phyloP scores from a whole-genome alignment of 2,888 invertebrate genomes.

The Arge pagana region DNA sequence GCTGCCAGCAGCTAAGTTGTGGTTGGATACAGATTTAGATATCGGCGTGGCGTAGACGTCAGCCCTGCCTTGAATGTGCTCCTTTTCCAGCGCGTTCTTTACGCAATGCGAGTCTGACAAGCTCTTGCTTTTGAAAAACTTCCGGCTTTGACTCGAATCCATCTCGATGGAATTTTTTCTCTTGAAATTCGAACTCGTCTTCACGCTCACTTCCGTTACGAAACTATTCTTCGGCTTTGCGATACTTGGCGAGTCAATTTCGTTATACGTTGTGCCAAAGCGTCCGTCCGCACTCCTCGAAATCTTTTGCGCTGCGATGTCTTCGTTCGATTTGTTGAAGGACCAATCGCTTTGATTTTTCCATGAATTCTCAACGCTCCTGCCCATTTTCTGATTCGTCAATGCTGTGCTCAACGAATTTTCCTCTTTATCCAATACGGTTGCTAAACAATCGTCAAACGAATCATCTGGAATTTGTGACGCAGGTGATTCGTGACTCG shows the following conservation, averaged over 20 bases:
- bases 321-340: neutral
- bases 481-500: constrained; percentile 11
- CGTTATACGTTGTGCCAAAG: too few relatives aligned
- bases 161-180: neutral
- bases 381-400: neutral
- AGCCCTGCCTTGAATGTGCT: too few relatives aligned
- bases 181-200: neutral
- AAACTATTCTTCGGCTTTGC: neutral
- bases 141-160: constrained; percentile 34
- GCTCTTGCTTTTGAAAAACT: constrained; percentile 46
- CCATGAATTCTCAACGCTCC: constrained; percentile 21
- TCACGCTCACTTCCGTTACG: neutral
- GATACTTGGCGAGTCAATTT: neutral
- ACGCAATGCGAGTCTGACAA: constrained; percentile 39
- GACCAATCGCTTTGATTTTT: constrained; percentile 16
- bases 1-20: constrained; percentile 7
- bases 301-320: too few relatives aligned
- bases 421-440: constrained; percentile 36
- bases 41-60: neutral
- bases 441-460: constrained; percentile 44
- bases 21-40: neutral
- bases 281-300: too few relatives aligned
- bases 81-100: too few relatives aligned
- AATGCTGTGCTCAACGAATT: constrained; percentile 6
- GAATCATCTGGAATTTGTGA: constrained; percentile 42